Conservation (phyloP, 1,140 invertebrate species). For the Tetragnatha versicolor region DNA sequence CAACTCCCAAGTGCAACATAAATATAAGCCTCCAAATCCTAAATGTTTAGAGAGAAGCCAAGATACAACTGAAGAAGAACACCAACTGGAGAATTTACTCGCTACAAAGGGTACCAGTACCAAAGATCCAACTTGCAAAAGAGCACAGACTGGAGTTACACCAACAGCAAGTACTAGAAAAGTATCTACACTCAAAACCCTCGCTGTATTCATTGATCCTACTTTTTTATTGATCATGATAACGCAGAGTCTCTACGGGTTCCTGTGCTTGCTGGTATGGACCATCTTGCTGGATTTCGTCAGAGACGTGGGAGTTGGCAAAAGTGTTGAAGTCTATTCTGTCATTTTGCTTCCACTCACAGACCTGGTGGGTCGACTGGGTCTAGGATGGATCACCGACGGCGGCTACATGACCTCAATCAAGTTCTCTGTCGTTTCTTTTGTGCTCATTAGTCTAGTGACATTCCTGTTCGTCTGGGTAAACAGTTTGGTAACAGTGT, state of each 20-base stretch:
- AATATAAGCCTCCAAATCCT: no score
- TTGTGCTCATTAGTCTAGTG: neutral
- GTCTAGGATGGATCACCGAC: slow-evolving; percentile 3
- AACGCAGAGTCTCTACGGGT: neutral
- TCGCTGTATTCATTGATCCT: neutral
- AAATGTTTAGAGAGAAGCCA: no score
- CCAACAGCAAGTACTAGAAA: no score
- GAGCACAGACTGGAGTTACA: no score
- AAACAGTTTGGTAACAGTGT: neutral
- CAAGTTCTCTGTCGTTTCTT: neutral
- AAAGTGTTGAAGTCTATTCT: neutral
- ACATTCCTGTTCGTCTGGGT: neutral
- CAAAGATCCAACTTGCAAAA: no score
- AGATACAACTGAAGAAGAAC: no score
- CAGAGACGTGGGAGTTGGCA: neutral
- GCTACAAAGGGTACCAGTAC: no score
- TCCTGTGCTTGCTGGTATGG: neutral
- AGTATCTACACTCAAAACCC: no score
- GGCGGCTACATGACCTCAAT: neutral
- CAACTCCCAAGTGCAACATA: no score
- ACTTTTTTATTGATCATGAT: neutral
- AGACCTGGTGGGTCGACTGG: neutral
- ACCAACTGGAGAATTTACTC: no score
- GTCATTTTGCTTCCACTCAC: neutral
- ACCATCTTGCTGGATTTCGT: neutral